Base-by-base conservation (phyloP, 2,888 invertebrate species). In the Diaperis boleti region DNA sequence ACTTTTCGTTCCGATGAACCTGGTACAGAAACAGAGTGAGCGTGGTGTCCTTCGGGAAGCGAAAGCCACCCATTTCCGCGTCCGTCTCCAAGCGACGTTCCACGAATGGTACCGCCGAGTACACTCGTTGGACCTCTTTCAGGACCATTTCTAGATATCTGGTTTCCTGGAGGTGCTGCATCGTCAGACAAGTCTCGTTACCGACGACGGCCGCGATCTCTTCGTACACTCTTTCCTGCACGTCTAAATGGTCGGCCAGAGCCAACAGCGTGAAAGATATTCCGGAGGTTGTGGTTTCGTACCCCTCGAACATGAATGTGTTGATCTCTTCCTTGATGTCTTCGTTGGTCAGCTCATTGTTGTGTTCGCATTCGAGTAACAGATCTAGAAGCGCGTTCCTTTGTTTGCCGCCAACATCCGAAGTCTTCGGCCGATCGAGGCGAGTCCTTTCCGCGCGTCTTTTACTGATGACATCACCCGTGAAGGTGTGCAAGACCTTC, bases 261-360 rank as follows among this genome's bases (percentile, higher is more conserved):
- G 64, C 64, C 11, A 65, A 71, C 4, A 70, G 39, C 13, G 47
- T 33, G 42, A 70, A 74, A 35, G 69, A 54, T 14, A 67, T 20
- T 5, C 62, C 66, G 4, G 67, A 31, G 2, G 69, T 60, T 7
- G 67, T 62, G n/a, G 74, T 72, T 29, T 72, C 72, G 37, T 72
- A 67, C 4, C 71, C 72, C 70, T 83, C 84, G 67, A 85, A 85
- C 81, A 85, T 82, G 63, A 86, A 85, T 0, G 85, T 85, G 64
- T 85, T 84, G 4, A 85, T 83, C 74, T 86, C 84, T 69, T 85
- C 84, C 33, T 83, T 79, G 45, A 86, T 80, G 54, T 85, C 83
- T 4, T 76, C 70, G 59, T 83, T 80, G 0, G 78, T 81, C 7
- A 85, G 70, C 1, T 75, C 73, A 5, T 69, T 72, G 8, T 79